Conservation (phyloP, 2,797 vertebrate species). For the Myotis findleyi region DNA sequence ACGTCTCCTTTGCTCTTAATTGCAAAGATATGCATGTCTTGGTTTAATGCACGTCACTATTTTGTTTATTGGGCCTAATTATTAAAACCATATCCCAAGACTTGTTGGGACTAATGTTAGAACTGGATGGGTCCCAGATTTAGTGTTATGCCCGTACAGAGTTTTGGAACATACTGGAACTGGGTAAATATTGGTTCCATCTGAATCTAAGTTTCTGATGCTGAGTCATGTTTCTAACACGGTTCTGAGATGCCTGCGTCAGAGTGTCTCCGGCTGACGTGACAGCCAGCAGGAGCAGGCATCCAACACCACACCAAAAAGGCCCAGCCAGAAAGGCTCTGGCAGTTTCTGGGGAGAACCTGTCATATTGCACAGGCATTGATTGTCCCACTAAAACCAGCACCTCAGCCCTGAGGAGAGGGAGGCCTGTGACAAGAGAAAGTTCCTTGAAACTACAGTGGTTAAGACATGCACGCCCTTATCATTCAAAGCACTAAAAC, state of each 20-base stretch:
- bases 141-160: background rate
- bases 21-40: background rate
- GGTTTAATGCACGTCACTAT: background rate
- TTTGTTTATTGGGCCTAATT: conserved; percentile 53
- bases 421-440: background rate
- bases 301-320: background rate
- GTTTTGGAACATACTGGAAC: background rate
- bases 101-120: conserved; percentile 18
- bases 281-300: background rate
- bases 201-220: background rate
- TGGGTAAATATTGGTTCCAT: background rate
- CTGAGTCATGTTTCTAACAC: background rate
- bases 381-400: background rate
- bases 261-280: background rate
- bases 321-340: background rate
- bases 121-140: background rate
- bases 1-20: conserved; percentile 27
- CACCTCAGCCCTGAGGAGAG: background rate
- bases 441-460: background rate
- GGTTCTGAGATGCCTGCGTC: background rate
- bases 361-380: background rate
- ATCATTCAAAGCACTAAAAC: background rate
- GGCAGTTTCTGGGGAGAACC: background rate
- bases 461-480: background rate
- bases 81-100: conserved; percentile 55